Evolutionary conservation across 2,888 invertebrate genomes (phyloP), one percentile per base, ranked within the genome.

Genomic region (Monochamus alternatus): DNA sequence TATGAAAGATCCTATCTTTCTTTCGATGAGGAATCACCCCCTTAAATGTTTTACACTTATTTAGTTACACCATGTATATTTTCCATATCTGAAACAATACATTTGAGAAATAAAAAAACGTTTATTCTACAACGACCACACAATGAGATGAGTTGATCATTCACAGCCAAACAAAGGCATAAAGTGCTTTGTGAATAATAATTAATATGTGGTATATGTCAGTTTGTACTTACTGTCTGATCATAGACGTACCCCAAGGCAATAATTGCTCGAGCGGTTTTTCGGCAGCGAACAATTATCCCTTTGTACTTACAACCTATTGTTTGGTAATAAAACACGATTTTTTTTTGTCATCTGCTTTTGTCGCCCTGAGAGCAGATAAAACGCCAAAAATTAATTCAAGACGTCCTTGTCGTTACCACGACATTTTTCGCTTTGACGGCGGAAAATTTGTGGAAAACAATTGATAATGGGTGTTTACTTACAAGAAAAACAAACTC

Each of bases 231-330:
- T 22, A 55, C 55, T 12, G 14, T 14, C 12, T 55, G 55, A 55
- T 55, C 55, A 14, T 14, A 22, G 55, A 55, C n/a, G 14, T 55
- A n/a, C 55, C 55, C 55, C 3, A 14, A 55, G 64, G 64, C 64
- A 43, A 43, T 43, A 64, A 64, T 64, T 43, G 43, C 43, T 43
- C 43, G 38, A 43, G 64, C 64, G n/a, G 64, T 62, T 64, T 64
- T 64, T 64, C 64, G 43, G 43, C 22, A 64, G 43, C 8, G 44
- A 14, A 55, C 64, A 38, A 43, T 64, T 64, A 64, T 43, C 38
- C 38, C 64, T 44, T 64, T 64, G 64, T 43, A 38, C 32, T 22
- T 60, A 60, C 38, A 31, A 38, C n/a, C 60, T 31, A 60, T 38
- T 38, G 32, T 32, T 14, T 60, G 5, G 3, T 60, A 60, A 60